These are phyloP conservation scores for Ferrisia virgata DNA, from an alignment of 2,888 invertebrate genomes.

Conservation along the genomic window DNA sequence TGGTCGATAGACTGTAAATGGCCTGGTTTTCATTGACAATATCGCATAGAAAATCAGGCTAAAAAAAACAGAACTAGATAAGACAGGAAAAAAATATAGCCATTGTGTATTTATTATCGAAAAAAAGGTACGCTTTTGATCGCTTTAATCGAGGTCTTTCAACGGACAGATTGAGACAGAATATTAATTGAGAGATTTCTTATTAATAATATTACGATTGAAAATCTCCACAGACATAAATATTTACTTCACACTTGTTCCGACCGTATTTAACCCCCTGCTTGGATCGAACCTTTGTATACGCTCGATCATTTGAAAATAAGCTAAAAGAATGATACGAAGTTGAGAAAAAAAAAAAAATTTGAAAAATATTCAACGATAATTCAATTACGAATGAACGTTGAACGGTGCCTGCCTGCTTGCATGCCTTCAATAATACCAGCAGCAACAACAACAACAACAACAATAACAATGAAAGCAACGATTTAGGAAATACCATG, in stretches of 20 bases:
- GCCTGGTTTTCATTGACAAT: no score
- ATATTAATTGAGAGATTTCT: neutral
- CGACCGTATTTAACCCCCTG: neutral
- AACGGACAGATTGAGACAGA: no score
- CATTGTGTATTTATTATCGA: no score
- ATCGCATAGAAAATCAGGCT: no score
- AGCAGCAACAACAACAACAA: no score
- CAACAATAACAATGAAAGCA: neutral
- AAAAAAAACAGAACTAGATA: no score
- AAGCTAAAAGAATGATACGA: neutral
- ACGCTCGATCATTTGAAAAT: neutral
- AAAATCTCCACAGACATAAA: neutral
- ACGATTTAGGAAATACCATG: neutral
- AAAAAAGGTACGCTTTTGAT: no score
- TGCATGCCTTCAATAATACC: no score
- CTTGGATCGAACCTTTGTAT: neutral
- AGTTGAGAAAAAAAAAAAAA: no score
- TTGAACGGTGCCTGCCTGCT: neutral
- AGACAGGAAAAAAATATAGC: no score
- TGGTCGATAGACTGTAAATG: no score
- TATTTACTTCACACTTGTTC: neutral
- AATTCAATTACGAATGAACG: neutral
- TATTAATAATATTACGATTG: neutral
- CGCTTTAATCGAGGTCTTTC: no score
- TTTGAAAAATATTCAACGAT: constrained; percentile 5